Base-by-base conservation (phyloP, 2,113 vertebrate species). In the Sinocyclocheilus maitianheensis region DNA sequence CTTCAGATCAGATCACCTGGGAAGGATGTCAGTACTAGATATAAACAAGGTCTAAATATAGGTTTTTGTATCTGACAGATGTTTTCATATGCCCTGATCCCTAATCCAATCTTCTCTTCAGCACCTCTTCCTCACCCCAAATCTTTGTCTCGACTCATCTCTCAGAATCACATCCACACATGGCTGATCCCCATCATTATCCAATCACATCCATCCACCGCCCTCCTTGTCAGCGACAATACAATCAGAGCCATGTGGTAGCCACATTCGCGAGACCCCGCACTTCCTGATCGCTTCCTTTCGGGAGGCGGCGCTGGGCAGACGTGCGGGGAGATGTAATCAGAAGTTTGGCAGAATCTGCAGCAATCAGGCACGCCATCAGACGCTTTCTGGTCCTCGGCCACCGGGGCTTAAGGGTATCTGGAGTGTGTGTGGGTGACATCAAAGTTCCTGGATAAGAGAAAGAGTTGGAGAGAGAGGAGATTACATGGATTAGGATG, bases 391-490 rank as follows among this genome's bases (percentile, higher is more conserved):
- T 65, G 85, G 79, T 74, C 46, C 55, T 74, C 22, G 37, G 79
- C 85, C 85, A 86, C 85, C 60, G 34, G 71, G 71, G 85, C 79
- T 82, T 86, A 65, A 76, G 85, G 85, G 79, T 82, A 65, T 86
- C 71, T 86, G 79, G 55, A 71, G 85, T 81, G 78, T 86, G 58
- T 37, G 62, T 37, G 58, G 72, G 48, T 43, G 74, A 81, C 79
- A 76, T 86, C 85, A 86, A 86, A 82, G 78, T 81, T 83, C 71
- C 79, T 65, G 79, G 58, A 83, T 75, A 74, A 84, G 81, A 83
- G 67, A 86, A 74, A 46, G 67, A 71, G 77, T 81, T 43, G 55
- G 65, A 46, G 53, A 81, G 51, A 53, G 53, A 34, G 30, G 37
- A 86, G 67, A 82, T 81, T 76, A 82, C 78, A 75, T 75, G 78